These are phyloP conservation scores for Artibeus jamaicensis DNA, from an alignment of 2,797 vertebrate genomes.

Conservation along the genomic window DNA sequence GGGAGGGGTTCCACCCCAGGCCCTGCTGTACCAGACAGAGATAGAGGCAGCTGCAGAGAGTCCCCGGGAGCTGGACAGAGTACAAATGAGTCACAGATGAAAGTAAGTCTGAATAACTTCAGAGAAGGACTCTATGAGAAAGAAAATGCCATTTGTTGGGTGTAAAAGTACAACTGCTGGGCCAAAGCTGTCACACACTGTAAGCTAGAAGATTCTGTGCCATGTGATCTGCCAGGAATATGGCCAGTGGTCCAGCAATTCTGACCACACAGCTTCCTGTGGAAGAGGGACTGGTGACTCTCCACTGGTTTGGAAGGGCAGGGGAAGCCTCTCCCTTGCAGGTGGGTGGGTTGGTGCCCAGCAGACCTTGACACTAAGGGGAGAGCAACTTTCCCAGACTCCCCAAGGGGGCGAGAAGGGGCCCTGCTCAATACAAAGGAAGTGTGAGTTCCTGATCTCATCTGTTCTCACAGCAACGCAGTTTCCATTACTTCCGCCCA, in stretches of 20 bases:
- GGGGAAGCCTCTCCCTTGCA: not conserved
- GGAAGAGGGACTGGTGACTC: not conserved
- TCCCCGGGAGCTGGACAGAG: not conserved
- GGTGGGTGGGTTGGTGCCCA: too few species aligned
- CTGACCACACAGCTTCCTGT: not conserved
- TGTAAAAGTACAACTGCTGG: not conserved
- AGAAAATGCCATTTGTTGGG: not conserved
- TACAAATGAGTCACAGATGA: not conserved
- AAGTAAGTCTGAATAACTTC: not conserved
- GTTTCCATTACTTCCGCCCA: not conserved
- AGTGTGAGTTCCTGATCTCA: not conserved
- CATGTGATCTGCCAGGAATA: not conserved
- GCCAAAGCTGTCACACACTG: not conserved
- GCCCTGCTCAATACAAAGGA: not conserved
- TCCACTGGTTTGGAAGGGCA: not conserved
- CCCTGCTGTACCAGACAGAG: fast-evolving
- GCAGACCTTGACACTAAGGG: not conserved
- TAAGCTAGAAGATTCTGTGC: not conserved
- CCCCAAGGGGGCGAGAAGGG: not conserved
- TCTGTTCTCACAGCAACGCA: fast-evolving
- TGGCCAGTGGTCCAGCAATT: not conserved
- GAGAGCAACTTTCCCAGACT: not conserved
- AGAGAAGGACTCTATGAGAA: not conserved
- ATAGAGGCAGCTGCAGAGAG: not conserved
- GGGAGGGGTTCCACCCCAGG: not conserved